phyloP scores from a whole-genome alignment of 2,113 vertebrate genomes.

The Takifugu bimaculatus region DNA sequence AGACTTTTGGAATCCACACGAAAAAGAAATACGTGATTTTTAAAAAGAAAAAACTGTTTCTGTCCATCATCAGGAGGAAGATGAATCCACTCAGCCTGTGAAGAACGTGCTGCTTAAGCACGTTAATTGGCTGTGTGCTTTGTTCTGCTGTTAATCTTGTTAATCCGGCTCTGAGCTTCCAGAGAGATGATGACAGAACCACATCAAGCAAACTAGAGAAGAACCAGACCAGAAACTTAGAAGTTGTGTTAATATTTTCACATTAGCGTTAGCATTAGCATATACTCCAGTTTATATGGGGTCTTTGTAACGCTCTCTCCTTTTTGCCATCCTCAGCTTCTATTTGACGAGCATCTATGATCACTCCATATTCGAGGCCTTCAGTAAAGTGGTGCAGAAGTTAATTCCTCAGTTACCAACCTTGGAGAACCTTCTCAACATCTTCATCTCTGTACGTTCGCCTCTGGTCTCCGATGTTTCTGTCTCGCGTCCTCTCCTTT shows the following conservation, averaged over 20 bases:
- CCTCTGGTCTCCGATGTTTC: not conserved
- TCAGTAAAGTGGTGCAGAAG: slow-evolving; percentile 99
- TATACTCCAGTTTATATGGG: not conserved
- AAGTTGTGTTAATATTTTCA: too few species aligned
- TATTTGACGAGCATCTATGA: slow-evolving; percentile 98
- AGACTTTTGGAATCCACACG: too few species aligned
- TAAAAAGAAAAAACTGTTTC: too few species aligned
- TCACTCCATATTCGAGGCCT: slow-evolving; percentile 98
- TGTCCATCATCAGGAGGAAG: not conserved
- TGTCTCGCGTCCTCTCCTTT: not conserved
- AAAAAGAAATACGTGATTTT: too few species aligned
- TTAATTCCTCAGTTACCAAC: slow-evolving; percentile 95
- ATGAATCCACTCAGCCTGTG: not conserved
- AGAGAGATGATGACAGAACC: too few species aligned
- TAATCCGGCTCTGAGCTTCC: too few species aligned
- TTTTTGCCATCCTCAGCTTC: slow-evolving; percentile 77
- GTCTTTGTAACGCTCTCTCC: not conserved
- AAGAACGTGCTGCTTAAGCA: not conserved
- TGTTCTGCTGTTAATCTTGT: not conserved
- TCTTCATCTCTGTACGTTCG: slow-evolving; percentile 92
- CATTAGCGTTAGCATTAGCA: not conserved
- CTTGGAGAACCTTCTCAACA: slow-evolving; percentile 96
- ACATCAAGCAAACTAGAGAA: too few species aligned
- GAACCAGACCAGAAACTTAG: too few species aligned
- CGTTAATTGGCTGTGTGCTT: not conserved